A percentile compares a stretch with the other conserved stretches of the same genome.
Conservation (phyloP, 2,888 invertebrate species). For the Sesia bembeciformis region DNA sequence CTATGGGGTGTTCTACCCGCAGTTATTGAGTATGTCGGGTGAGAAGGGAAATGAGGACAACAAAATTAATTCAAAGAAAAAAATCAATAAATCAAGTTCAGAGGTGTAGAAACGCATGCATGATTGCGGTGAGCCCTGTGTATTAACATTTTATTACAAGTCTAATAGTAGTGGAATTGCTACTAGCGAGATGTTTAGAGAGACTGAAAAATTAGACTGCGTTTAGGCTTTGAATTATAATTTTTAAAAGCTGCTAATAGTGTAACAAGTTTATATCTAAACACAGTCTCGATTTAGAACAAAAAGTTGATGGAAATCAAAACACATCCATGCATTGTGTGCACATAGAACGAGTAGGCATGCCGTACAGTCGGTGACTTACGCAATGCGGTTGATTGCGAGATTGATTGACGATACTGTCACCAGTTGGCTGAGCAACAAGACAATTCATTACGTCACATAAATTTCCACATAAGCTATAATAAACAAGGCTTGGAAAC, state of each 20-base stretch:
- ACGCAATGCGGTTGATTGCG: constrained; percentile 94
- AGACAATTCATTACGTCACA: constrained; percentile 68
- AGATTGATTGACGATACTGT: constrained; percentile 94
- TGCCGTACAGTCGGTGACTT: constrained; percentile 76
- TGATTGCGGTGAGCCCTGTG: constrained; percentile 4
- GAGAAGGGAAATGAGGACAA: constrained; percentile 33
- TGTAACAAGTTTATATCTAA: too few relatives aligned
- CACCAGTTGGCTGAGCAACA: constrained; percentile 90
- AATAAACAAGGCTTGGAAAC: background rate
- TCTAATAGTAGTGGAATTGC: constrained; percentile 6
- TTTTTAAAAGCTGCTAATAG: too few relatives aligned
- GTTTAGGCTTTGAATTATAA: constrained; percentile 10
- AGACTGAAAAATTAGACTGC: constrained; percentile 12
- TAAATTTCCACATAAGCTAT: constrained; percentile 55
- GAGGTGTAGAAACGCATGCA: constrained; percentile 24
- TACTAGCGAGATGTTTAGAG: constrained; percentile 10
- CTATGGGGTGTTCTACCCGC: constrained; percentile 39
- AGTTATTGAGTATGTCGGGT: constrained; percentile 10
- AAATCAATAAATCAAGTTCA: constrained; percentile 25
- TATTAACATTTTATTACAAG: background rate
- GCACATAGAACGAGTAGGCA: constrained; percentile 52
- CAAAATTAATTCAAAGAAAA: constrained; percentile 21
- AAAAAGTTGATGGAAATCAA: constrained; percentile 16
- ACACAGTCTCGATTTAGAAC: too few relatives aligned
- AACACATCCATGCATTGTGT: constrained; percentile 52